These are phyloP conservation scores for Nettapus auritus DNA, from an alignment of 2,113 vertebrate species.

Conservation along the genomic window DNA sequence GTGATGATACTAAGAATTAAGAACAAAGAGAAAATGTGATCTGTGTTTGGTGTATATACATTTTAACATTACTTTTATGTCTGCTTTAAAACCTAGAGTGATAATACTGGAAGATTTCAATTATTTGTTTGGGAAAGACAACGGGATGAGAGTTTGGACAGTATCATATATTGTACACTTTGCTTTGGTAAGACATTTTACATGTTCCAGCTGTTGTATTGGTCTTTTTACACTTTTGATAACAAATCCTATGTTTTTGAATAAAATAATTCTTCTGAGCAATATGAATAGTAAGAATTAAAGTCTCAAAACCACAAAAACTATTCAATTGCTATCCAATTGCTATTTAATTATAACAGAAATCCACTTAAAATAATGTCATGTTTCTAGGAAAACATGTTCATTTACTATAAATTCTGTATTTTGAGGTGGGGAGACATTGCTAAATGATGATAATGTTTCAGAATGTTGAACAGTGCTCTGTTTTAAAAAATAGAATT, in stretches of 20 bases:
- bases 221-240: background rate
- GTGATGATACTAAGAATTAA: background rate
- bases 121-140: conserved; percentile 71
- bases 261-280: background rate
- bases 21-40: background rate
- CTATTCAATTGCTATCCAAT: background rate
- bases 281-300: background rate
- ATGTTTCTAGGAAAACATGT: background rate
- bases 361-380: background rate
- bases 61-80: background rate
- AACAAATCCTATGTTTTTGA: background rate
- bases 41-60: background rate
- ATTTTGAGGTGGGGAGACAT: background rate
- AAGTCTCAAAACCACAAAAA: background rate
- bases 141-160: conserved; percentile 53
- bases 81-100: conserved; percentile 76
- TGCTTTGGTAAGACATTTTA: conserved; percentile 82
- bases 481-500: background rate
- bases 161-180: conserved; percentile 74
- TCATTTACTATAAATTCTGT: background rate
- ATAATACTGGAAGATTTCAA: conserved; percentile 76
- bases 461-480: background rate
- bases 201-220: background rate
- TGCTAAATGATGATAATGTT: background rate
- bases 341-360: background rate